Evolutionary conservation across 2,797 vertebrate genomes (phyloP).

Genomic region (Dryobates pubescens): DNA sequence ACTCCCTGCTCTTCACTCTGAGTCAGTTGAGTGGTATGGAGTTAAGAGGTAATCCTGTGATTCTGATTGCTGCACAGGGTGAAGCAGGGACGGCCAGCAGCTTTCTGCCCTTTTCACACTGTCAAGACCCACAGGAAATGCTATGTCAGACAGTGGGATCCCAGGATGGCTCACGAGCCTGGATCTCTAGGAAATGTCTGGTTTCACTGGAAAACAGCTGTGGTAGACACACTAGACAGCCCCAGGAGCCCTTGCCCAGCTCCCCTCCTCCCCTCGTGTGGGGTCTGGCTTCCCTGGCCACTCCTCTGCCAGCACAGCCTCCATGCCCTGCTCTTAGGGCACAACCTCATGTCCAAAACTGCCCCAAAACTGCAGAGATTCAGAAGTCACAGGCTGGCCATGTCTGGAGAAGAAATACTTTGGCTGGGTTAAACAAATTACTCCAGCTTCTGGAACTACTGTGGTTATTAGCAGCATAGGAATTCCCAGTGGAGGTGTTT

Average conservation of each 20-base stretch:
- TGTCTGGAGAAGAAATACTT: background rate
- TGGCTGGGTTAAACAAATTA: background rate
- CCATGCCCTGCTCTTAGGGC: background rate
- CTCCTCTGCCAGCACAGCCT: background rate
- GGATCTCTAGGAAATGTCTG: background rate
- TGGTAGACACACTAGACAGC: background rate
- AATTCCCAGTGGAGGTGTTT: constrained; percentile 1
- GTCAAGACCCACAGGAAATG: background rate
- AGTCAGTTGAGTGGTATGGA: fast-evolving
- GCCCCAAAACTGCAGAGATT: background rate
- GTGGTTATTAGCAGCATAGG: constrained; percentile 2
- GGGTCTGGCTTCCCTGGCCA: background rate
- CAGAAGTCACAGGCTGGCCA: background rate
- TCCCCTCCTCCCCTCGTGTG: fast-evolving
- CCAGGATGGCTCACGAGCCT: background rate
- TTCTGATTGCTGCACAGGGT: background rate
- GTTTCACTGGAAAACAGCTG: background rate
- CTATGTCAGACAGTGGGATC: fast-evolving
- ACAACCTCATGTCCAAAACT: fast-evolving
- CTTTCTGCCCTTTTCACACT: background rate
- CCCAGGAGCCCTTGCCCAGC: background rate
- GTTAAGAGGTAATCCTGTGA: background rate
- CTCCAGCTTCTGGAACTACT: constrained; percentile 10
- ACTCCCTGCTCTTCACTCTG: background rate
- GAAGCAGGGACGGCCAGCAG: background rate